A percentile compares a stretch with the other conserved stretches of the same genome.
Evolutionary conservation across 1,140 invertebrate genomes (phyloP).

Genomic region (Lutraria rhynchaena): DNA sequence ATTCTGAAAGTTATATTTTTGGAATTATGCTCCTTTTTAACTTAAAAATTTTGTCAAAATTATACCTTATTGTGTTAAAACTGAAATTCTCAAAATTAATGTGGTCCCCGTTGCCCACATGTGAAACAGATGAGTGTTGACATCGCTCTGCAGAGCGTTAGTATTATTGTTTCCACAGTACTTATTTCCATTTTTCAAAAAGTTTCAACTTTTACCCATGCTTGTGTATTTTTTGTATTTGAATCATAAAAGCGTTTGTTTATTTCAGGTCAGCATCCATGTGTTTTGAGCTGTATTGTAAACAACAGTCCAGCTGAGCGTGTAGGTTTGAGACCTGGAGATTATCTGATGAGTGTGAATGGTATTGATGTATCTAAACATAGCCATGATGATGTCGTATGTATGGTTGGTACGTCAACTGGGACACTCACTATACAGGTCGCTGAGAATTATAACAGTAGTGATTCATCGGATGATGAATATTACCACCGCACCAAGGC

Average conservation of each 20-base stretch:
- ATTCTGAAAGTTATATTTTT: too few species aligned
- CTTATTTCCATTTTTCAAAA: not conserved
- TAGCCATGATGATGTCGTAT: slow-evolving; percentile 95
- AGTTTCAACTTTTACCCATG: not conserved
- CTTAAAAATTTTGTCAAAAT: too few species aligned
- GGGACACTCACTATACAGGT: slow-evolving; percentile 90
- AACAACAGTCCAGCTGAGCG: slow-evolving; percentile 91
- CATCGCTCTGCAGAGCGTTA: too few species aligned
- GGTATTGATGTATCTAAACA: slow-evolving; percentile 93
- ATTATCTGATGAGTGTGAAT: slow-evolving; percentile 96
- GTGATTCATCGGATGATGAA: slow-evolving; percentile 90
- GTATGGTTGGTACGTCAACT: slow-evolving; percentile 92
- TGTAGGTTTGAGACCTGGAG: slow-evolving; percentile 93
- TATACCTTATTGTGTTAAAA: too few species aligned
- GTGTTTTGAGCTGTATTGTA: slow-evolving; percentile 94
- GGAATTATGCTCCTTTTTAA: too few species aligned
- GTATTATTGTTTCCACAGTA: not conserved
- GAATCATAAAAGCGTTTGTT: too few species aligned
- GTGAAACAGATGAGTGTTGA: too few species aligned
- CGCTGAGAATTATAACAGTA: slow-evolving; percentile 90
- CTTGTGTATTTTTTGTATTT: not conserved
- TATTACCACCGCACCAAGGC: slow-evolving; percentile 83
- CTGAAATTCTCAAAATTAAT: too few species aligned
- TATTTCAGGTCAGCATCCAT: slow-evolving; percentile 92
- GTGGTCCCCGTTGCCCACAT: too few species aligned